phyloP scores from a whole-genome alignment of 2,113 vertebrate genomes.

The Etia nguti region DNA sequence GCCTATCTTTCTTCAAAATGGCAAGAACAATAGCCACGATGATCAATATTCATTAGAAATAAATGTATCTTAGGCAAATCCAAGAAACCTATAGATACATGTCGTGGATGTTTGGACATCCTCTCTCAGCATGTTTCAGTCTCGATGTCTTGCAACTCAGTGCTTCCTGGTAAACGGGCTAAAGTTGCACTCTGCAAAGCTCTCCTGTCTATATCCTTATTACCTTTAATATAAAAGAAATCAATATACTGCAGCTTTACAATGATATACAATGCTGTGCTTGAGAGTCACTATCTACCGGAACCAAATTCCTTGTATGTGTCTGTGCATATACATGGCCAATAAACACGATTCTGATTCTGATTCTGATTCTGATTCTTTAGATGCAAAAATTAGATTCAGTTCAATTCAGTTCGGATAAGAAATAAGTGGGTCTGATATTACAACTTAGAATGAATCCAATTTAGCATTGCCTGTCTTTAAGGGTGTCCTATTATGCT shows the following conservation, averaged over 20 bases:
- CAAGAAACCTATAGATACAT: background rate
- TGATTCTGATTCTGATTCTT: too few species aligned
- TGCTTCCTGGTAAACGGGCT: background rate
- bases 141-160: background rate
- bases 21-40: rapidly evolving
- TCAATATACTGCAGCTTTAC: background rate
- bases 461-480: background rate
- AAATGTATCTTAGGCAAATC: background rate
- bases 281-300: too few species aligned
- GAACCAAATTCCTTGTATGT: too few species aligned
- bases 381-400: background rate
- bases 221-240: background rate
- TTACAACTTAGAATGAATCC: rapidly evolving
- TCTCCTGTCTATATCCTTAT: rapidly evolving
- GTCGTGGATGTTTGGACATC: background rate
- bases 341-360: too few species aligned
- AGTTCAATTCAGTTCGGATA: background rate
- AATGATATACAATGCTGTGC: too few species aligned
- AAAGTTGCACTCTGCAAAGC: background rate
- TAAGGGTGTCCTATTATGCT: background rate
- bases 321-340: too few species aligned
- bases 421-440: background rate
- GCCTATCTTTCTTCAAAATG: background rate
- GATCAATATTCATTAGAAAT: background rate
- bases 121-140: background rate